Evolutionary conservation across 2,113 vertebrate genomes (phyloP).

Genomic region (Macrotis lagotis): DNA sequence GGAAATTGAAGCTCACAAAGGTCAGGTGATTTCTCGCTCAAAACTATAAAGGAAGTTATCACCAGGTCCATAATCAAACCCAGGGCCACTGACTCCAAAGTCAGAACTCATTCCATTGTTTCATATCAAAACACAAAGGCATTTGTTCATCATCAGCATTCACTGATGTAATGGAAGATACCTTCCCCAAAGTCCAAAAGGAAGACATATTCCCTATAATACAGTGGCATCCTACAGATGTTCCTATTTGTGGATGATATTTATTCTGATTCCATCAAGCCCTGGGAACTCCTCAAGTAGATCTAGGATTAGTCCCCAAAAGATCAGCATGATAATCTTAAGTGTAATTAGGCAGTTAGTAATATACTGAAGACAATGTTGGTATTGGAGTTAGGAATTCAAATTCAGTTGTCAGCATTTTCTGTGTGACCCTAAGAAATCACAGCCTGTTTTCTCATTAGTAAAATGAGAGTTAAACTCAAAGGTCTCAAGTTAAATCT

Average conservation of each 20-base stretch:
- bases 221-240: background rate
- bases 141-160: background rate
- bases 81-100: background rate
- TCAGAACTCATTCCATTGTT: background rate
- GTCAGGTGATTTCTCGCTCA: background rate
- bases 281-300: background rate
- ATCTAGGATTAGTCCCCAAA: background rate
- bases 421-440: background rate
- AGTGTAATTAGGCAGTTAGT: background rate
- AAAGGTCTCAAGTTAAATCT: background rate
- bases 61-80: background rate
- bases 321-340: background rate
- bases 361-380: background rate
- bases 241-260: background rate
- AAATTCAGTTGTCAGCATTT: background rate
- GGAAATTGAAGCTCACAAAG: background rate
- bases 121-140: background rate
- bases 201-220: background rate
- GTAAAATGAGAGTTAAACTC: background rate
- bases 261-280: background rate
- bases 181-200: background rate
- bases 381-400: background rate
- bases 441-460: background rate
- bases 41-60: background rate
- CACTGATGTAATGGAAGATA: background rate